These are phyloP conservation scores for Halisarca cf. caerulea DNA, from an alignment of 37 sponge, comb jelly and placozoan genomes.

Conservation along the genomic window DNA sequence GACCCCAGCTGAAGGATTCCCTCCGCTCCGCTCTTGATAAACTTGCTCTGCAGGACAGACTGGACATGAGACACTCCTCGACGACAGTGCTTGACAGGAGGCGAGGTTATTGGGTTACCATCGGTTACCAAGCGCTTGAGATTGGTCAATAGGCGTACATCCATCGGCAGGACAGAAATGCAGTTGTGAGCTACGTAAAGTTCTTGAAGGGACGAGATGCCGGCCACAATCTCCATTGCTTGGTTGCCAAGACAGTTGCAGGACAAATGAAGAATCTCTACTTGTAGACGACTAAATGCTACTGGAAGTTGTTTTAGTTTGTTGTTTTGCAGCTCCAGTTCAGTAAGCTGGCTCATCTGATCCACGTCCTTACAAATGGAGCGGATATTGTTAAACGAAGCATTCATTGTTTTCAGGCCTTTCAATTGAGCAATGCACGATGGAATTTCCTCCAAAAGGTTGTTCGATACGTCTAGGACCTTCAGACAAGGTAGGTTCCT, in stretches of 20 bases:
- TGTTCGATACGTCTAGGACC: background rate
- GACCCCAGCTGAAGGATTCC: background rate
- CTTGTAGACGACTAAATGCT: background rate
- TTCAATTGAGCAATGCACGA: background rate
- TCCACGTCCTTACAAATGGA: background rate
- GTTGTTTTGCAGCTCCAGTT: slow-evolving; percentile 3
- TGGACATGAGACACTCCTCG: background rate
- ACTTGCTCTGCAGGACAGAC: background rate
- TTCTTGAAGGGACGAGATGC: background rate
- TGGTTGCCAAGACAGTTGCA: background rate
- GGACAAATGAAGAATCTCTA: background rate
- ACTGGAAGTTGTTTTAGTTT: background rate
- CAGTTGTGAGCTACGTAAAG: background rate
- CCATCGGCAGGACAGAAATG: background rate
- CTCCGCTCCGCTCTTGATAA: background rate
- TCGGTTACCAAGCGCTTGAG: background rate
- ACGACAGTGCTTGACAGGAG: background rate
- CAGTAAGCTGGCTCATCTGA: background rate
- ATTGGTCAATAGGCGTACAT: background rate
- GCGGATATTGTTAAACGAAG: background rate
- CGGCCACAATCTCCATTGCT: background rate
- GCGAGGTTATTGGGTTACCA: background rate
- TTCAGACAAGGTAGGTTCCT: background rate
- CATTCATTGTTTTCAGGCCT: background rate
- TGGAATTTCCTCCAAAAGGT: background rate